Conservation (phyloP, 2,888 invertebrate genomes). For the Chaetogeoica ovagalla region DNA sequence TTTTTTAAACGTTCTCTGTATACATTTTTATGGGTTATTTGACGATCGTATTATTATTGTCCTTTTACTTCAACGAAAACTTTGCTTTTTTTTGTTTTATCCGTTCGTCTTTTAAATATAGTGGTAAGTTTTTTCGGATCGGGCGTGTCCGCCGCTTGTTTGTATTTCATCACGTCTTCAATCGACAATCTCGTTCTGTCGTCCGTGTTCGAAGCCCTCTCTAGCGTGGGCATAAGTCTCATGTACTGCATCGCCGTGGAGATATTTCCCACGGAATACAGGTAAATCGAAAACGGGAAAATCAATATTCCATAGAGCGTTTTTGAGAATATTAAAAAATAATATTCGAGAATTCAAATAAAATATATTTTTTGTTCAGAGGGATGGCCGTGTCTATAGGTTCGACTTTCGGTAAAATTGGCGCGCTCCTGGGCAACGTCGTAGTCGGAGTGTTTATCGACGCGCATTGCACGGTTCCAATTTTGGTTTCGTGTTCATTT, state of each 20-base stretch:
- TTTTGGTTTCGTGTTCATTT: constrained; percentile 34
- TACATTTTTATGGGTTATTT: too few species aligned
- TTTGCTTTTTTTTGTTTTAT: not conserved
- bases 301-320: not conserved
- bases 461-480: constrained; percentile 31
- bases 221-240: constrained; percentile 77
- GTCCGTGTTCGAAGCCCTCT: constrained; percentile 77
- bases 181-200: constrained; percentile 73
- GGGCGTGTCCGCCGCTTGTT: constrained; percentile 72
- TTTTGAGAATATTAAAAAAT: not conserved
- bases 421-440: constrained; percentile 35
- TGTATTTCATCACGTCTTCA: constrained; percentile 75
- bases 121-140: constrained; percentile 76
- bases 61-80: not conserved
- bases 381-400: constrained; percentile 40
- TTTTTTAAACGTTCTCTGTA: too few species aligned
- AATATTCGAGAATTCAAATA: not conserved
- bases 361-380: constrained; percentile 19
- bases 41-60: not conserved
- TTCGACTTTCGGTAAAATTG: constrained; percentile 33
- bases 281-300: constrained; percentile 63
- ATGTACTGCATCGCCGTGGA: constrained; percentile 81
- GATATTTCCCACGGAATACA: constrained; percentile 79
- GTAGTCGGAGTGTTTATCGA: constrained; percentile 40
- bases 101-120: constrained; percentile 58